Base-by-base conservation (phyloP, 2,888 invertebrate genomes). In the Lepidochitona cinerea region DNA sequence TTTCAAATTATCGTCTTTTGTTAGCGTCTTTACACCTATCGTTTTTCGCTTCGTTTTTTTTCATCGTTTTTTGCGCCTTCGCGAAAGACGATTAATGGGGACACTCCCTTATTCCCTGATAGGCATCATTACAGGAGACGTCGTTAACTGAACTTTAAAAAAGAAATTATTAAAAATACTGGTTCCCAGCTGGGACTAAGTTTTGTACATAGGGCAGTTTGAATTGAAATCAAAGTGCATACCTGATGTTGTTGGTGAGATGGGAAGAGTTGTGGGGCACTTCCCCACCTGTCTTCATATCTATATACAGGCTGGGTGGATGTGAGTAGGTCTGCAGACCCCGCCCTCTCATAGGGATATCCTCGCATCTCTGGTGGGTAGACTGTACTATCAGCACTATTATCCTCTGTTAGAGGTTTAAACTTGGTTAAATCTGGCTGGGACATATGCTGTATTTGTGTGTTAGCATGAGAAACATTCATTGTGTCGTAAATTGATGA, bases 171-270 rank as follows among this genome's bases (percentile, higher is more conserved):
- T n/a, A n/a, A n/a, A n/a, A n/a, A n/a, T n/a, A n/a, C n/a, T n/a
- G n/a, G n/a, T n/a, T n/a, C n/a, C n/a, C n/a, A n/a, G n/a, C n/a
- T n/a, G n/a, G n/a, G n/a, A n/a, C n/a, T n/a, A n/a, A n/a, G n/a
- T n/a, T n/a, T n/a, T n/a, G n/a, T n/a, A n/a, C n/a, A n/a, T n/a
- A n/a, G n/a, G n/a, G n/a, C n/a, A n/a, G 9, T 41, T 41, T 41
- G 41, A 9, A 12, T 9, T 41, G 9, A 41, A 18, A 41, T 18
- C 41, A 41, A 41, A 41, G 41, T 41, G 18, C 29, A 69, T 18
- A 68, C 70, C 49, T 76, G 75, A 69, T 81, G 81, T 69, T 79
- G 66, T 49, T 79, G 79, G 26, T 79, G 81, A 4, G 59, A 32
- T 32, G 23, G 59, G 9, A 1, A 7, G 59, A 59, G 59, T 26